Conservation (phyloP, 1,140 invertebrate genomes). For the Lineus longissimus region DNA sequence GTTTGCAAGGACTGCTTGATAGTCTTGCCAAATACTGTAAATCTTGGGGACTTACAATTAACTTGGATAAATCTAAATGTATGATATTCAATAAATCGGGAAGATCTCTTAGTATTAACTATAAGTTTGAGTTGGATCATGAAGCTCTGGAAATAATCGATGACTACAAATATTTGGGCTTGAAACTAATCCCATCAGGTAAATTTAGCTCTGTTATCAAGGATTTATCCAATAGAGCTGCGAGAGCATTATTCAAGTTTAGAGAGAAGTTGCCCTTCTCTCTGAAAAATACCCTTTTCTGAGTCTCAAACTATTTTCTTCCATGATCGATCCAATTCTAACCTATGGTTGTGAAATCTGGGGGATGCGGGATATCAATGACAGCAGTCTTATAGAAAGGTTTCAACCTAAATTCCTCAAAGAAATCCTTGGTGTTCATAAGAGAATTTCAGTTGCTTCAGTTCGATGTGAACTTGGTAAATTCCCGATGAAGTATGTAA, state of each 20-base stretch:
- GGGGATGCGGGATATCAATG: too few species aligned
- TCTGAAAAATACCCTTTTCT: too few species aligned
- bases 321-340: too few species aligned
- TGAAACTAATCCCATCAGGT: not conserved
- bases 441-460: too few species aligned
- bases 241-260: not conserved
- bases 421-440: too few species aligned
- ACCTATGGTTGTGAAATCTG: too few species aligned
- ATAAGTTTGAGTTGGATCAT: not conserved
- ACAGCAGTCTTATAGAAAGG: too few species aligned
- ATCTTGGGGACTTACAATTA: not conserved
- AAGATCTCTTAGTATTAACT: not conserved
- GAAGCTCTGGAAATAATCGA: not conserved
- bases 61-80: not conserved
- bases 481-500: too few species aligned
- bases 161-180: not conserved
- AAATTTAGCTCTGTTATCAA: not conserved
- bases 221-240: not conserved
- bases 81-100: slow-evolving; percentile 2
- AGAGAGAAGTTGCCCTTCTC: not conserved
- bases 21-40: not conserved
- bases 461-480: too few species aligned
- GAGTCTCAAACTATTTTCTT: too few species aligned
- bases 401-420: too few species aligned
- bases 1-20: not conserved